Evolutionary conservation across 2,888 invertebrate genomes (phyloP).

Genomic region (Eudasyphora cyanicolor): DNA sequence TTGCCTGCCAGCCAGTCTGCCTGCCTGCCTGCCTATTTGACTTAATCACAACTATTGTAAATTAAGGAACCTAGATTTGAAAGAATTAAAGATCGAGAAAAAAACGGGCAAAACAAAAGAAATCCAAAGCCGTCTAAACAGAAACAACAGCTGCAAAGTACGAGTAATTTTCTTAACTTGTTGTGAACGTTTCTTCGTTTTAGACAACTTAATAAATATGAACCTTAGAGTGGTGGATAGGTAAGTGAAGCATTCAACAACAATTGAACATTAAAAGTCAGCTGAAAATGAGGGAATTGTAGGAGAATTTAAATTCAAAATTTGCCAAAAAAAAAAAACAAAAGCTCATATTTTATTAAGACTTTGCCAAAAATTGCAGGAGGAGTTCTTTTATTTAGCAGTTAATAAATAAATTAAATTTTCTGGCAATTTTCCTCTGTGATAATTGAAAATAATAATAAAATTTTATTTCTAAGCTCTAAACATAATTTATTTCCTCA

Average conservation of each 20-base stretch:
- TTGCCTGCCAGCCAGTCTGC: neutral
- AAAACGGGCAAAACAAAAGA: neutral
- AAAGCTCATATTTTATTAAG: neutral
- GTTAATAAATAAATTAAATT: neutral
- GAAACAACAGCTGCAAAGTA: neutral
- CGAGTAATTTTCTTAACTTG: conserved; percentile 40
- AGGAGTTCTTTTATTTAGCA: neutral
- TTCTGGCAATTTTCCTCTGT: neutral
- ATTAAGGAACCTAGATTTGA: neutral
- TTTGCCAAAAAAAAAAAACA: neutral
- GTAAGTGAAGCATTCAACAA: neutral
- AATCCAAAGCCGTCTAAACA: neutral
- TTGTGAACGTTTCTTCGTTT: conserved; percentile 28
- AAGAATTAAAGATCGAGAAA: neutral
- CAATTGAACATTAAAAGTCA: neutral
- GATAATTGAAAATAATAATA: conserved; percentile 59
- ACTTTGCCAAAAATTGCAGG: too few relatives aligned
- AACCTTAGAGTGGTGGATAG: conserved; percentile 41
- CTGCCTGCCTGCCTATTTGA: neutral
- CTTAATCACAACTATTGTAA: neutral
- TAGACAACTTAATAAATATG: conserved; percentile 64
- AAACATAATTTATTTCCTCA: neutral
- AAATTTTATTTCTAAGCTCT: conserved; percentile 47
- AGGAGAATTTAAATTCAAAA: too few relatives aligned
- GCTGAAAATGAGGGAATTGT: too few relatives aligned